These are phyloP conservation scores for Saxicola maurus DNA, from an alignment of 2,797 vertebrate species.

Conservation along the genomic window DNA sequence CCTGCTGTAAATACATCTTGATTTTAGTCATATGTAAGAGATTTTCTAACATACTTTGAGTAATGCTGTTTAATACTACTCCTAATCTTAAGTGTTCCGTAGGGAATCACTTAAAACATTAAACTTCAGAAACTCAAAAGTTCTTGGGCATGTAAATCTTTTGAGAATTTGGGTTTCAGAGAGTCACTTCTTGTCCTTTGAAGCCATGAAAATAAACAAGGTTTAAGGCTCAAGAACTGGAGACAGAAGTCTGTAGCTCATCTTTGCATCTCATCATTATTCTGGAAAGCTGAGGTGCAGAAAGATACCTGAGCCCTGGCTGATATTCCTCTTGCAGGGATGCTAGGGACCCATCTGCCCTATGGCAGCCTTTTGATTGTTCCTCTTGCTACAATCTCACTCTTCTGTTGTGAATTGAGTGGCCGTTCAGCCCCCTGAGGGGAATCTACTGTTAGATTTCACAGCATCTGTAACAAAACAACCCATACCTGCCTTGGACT, in stretches of 20 bases:
- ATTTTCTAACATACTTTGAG: not conserved
- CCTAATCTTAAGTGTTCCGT: not conserved
- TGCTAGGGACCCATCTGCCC: fast-evolving
- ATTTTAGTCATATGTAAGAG: not conserved
- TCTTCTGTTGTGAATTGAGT: not conserved
- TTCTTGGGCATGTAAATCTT: not conserved
- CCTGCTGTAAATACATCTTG: not conserved
- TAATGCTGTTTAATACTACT: not conserved
- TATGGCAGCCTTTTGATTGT: not conserved
- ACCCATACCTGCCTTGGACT: not conserved
- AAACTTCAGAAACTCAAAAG: not conserved
- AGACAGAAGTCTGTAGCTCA: not conserved
- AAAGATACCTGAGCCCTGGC: not conserved
- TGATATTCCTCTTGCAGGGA: not conserved
- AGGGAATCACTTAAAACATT: not conserved
- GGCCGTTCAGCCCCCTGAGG: not conserved
- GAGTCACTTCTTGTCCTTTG: not conserved
- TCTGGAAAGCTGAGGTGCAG: not conserved
- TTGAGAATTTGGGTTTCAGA: not conserved
- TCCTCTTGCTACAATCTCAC: not conserved
- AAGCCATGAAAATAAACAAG: not conserved
- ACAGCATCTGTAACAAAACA: not conserved
- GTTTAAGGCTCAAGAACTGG: not conserved
- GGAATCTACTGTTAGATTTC: not conserved
- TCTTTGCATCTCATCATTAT: fast-evolving